A percentile compares a stretch with the other conserved stretches of the same genome.
These are phyloP conservation scores for Ormyrus labotus DNA, from an alignment of 2,888 invertebrate species.

Conservation along the genomic window DNA sequence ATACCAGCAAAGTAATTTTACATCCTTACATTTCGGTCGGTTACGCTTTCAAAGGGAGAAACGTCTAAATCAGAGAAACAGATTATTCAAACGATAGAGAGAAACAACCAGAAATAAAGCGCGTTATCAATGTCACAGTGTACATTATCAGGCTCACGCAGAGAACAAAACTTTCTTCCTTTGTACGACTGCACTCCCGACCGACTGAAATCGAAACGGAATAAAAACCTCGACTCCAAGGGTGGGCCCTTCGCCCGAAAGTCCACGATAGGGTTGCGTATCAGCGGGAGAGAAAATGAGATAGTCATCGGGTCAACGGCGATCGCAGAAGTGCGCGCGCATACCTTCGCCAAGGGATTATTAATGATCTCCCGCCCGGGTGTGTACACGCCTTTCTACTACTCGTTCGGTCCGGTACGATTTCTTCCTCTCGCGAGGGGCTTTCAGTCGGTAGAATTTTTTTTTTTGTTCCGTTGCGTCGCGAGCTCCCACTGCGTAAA, in stretches of 20 bases:
- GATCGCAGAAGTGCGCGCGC: conserved; percentile 9
- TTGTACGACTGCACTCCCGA: conserved; percentile 24
- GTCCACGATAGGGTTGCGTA: conserved; percentile 23
- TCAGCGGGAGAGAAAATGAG: conserved; percentile 34
- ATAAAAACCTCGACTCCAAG: conserved; percentile 34
- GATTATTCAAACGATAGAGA: not conserved
- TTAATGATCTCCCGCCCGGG: conserved; percentile 49
- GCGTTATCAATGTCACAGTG: not conserved
- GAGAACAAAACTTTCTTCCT: conserved; percentile 3
- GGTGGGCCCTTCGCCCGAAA: conserved; percentile 27
- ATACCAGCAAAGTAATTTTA: no score
- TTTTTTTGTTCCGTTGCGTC: no score
- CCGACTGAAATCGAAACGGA: conserved; percentile 49
- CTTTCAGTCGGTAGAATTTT: not conserved
- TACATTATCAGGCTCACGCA: not conserved
- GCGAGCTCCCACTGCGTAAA: no score
- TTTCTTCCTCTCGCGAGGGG: conserved; percentile 1
- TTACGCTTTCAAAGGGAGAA: no score
- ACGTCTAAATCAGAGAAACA: not conserved
- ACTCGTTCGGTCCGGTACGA: not conserved
- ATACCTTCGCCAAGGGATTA: conserved; percentile 36
- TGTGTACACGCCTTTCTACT: conserved; percentile 28
- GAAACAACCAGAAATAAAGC: not conserved
- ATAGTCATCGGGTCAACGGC: conserved; percentile 44
- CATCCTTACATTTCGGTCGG: no score